Percentiles rank a stretch among this genome's conserved stretches.
Conservation (phyloP, 2,888 invertebrate genomes). For the Unio delphinus region DNA sequence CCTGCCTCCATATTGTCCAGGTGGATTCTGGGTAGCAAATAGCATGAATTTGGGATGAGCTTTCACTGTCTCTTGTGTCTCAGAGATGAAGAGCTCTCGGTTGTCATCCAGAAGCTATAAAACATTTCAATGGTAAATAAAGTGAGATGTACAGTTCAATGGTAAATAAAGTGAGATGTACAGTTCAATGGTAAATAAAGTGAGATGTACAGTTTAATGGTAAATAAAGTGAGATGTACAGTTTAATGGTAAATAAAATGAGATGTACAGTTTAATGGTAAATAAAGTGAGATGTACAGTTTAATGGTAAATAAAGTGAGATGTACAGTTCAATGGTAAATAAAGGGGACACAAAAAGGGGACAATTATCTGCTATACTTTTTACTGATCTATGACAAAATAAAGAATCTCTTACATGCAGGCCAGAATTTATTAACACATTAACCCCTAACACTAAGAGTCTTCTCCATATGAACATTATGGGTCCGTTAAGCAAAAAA, state of each 20-base stretch:
- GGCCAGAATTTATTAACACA: no score
- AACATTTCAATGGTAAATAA: slow-evolving; percentile 1
- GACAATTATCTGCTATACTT: background rate
- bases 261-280: background rate
- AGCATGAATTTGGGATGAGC: slow-evolving; percentile 96
- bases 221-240: background rate
- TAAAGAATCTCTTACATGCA: no score
- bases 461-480: no score
- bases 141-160: background rate
- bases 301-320: slow-evolving; percentile 2
- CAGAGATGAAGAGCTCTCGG: slow-evolving; percentile 96
- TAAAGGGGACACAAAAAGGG: background rate
- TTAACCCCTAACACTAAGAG: no score
- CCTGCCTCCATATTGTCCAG: slow-evolving; percentile 94
- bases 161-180: no score
- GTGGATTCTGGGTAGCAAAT: slow-evolving; percentile 99
- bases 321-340: no score
- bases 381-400: no score
- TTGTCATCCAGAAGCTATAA: slow-evolving; percentile 91
- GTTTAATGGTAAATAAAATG: slow-evolving; percentile 1
- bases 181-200: no score
- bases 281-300: background rate
- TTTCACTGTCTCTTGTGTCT: slow-evolving; percentile 92
- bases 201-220: no score
- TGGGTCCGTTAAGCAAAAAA: no score